These are phyloP conservation scores for Heliconius hermathena DNA, from an alignment of 1,140 invertebrate species.

Conservation along the genomic window DNA sequence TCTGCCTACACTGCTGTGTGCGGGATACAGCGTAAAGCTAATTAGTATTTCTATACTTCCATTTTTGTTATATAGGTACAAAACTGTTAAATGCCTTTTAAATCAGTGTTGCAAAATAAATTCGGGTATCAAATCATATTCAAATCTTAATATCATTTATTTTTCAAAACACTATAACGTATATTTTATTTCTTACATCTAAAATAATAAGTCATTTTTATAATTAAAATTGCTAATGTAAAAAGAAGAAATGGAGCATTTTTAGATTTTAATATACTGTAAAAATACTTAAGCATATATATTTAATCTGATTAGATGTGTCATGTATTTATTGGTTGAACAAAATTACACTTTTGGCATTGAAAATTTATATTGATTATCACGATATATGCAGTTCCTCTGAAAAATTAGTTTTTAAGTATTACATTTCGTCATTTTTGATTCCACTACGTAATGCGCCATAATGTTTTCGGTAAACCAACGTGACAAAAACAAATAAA, in stretches of 20 bases:
- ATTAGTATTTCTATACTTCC: neutral
- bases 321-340: neutral
- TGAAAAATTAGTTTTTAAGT: no score
- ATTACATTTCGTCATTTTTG: no score
- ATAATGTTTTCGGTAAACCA: no score
- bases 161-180: neutral
- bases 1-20: no score
- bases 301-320: neutral
- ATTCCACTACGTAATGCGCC: no score
- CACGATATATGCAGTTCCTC: no score
- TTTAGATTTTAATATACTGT: neutral
- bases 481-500: no score
- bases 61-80: no score
- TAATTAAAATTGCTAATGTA: neutral
- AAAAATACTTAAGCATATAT: neutral
- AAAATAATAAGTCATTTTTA: neutral
- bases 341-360: neutral
- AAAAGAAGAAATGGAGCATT: neutral
- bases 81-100: neutral
- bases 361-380: neutral
- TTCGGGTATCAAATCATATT: neutral
- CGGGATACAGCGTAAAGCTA: no score
- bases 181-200: neutral
- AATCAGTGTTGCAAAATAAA: neutral
- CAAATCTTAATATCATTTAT: neutral